Base-by-base conservation (phyloP, 1,140 invertebrate species). In the Archivesica marissinica region DNA sequence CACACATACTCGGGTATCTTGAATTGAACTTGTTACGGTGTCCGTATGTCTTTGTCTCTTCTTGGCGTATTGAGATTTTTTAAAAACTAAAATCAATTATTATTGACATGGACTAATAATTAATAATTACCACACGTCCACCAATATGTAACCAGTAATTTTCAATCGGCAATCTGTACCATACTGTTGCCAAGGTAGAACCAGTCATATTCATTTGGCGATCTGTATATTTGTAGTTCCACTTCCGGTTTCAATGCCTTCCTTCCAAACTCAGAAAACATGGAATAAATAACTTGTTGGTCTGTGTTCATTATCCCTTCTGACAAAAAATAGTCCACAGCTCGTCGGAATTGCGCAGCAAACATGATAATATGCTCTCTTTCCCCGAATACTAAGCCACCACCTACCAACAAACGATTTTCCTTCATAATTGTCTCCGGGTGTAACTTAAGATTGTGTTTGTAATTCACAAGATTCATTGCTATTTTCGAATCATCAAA, bases 201-300 rank as follows among this genome's bases (percentile, higher is more conserved):
- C 89, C 89, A 90, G n/a, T 75, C 52, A 13, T 13, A 7, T n/a
- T n/a, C n/a, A n/a, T n/a, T n/a, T n/a, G 25, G 52, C 56, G 82
- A 81, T 0, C 82, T 88, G 76, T 86, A 90, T 4, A 87, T 39
- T 70, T 91, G 91, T 15, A 91, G 79, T 81, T 90, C 85, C 20
- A 91, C 84, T 15, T 86, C 76, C 2, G 88, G 86, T 17, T 87
- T 70, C 15, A 90, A 59, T 41, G 76, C 28, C 52, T 86, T 78
- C 28, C 76, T 82, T 11, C 88, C 88, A 47, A 85, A 83, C 1
- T 52, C 47, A 23, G 83, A 64, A 66, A 87, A 91, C 87, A 91
- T 88, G 54, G 87, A 84, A 64, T 89, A 89, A 28, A 92, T 87
- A 23, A 91, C 86, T 77, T 92, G 91, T 39, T 92, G 91, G 33